These are phyloP conservation scores for Drosophila barbarae DNA, from an alignment of 2,888 invertebrate species.

Conservation along the genomic window DNA sequence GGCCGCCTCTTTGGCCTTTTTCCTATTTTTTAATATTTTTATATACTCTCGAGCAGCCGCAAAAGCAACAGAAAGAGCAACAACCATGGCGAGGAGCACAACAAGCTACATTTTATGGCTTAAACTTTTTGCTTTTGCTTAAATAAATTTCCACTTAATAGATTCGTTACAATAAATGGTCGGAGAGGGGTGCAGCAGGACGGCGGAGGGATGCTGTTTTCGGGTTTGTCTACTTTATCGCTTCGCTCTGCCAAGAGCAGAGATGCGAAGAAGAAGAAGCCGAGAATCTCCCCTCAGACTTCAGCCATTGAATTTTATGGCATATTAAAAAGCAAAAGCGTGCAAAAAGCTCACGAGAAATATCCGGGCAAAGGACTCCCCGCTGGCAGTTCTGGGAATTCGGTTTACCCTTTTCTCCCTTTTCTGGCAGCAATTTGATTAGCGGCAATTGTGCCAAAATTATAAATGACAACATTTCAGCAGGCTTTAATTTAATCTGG, in stretches of 20 bases:
- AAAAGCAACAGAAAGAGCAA: slow-evolving; percentile 19
- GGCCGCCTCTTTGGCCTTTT: slow-evolving; percentile 31
- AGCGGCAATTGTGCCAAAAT: slow-evolving; percentile 71
- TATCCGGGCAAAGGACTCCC: background rate
- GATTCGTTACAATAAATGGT: slow-evolving; percentile 68
- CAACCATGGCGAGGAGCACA: slow-evolving; percentile 18
- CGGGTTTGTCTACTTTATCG: slow-evolving; percentile 61
- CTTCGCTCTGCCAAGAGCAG: slow-evolving; percentile 44
- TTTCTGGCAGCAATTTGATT: slow-evolving; percentile 61
- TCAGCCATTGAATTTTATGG: slow-evolving; percentile 59
- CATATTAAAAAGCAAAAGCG: slow-evolving; percentile 58
- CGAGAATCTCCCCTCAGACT: slow-evolving; percentile 1
- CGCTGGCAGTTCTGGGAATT: slow-evolving; percentile 18
- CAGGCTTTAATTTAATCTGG: slow-evolving; percentile 69
- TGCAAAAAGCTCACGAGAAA: slow-evolving; percentile 32
- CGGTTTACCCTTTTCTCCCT: slow-evolving; percentile 23
- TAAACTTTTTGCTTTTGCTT: slow-evolving; percentile 58
- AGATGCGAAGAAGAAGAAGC: slow-evolving; percentile 11
- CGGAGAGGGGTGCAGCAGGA: background rate
- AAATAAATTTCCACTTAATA: slow-evolving; percentile 76
- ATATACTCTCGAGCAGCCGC: slow-evolving; percentile 47
- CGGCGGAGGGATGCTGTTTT: slow-evolving; percentile 36
- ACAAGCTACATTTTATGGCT: slow-evolving; percentile 66
- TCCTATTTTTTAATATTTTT: slow-evolving; percentile 66
- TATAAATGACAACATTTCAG: slow-evolving; percentile 73